Percentiles rank a stretch among this genome's conserved stretches.
Conservation (phyloP, 2,797 vertebrate genomes). For the Scolopax bukidnonensis region DNA sequence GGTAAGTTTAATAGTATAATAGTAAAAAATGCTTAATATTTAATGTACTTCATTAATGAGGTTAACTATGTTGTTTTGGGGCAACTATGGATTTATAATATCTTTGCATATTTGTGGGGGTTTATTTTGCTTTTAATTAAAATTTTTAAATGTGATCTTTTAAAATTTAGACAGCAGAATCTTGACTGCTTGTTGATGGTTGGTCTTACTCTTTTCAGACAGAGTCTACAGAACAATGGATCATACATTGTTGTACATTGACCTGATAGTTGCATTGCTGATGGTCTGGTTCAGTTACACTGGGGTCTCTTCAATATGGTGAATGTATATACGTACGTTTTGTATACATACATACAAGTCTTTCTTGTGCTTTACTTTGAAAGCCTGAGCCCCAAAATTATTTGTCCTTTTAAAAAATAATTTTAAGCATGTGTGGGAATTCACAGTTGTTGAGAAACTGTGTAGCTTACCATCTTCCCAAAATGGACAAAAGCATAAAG, state of each 20-base stretch:
- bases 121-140: not conserved
- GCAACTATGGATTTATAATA: not conserved
- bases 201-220: not conserved
- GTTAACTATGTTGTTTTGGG: not conserved
- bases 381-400: not conserved
- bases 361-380: not conserved
- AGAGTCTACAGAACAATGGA: not conserved
- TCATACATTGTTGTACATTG: not conserved
- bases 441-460: not conserved
- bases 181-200: not conserved
- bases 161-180: not conserved
- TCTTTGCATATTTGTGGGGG: fast-evolving
- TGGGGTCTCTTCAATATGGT: not conserved
- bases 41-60: not conserved
- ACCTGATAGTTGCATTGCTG: not conserved
- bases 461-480: not conserved
- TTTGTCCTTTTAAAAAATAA: not conserved
- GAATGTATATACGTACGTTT: not conserved
- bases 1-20: conserved; percentile 71
- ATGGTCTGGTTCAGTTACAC: not conserved
- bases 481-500: not conserved
- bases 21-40: not conserved
- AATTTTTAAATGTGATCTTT: not conserved
- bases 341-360: not conserved
- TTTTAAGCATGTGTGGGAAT: not conserved